Evolutionary conservation across 2,797 vertebrate species (phyloP).

Genomic region (Glyptemys insculpta): DNA sequence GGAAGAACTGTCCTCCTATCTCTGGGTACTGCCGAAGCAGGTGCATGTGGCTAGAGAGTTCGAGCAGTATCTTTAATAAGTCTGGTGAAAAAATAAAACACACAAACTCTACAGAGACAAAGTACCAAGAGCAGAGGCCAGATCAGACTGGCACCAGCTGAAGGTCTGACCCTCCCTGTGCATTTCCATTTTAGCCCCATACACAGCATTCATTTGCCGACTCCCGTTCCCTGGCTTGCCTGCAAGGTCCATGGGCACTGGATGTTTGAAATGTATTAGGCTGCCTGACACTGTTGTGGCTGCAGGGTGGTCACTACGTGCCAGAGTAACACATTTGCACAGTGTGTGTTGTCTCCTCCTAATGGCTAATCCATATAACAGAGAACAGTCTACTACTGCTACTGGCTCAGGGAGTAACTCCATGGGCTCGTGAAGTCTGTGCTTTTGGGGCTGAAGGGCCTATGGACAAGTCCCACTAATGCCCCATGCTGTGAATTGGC

Average conservation of each 20-base stretch:
- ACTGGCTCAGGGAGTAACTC: background rate
- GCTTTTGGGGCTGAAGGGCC: background rate
- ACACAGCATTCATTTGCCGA: background rate
- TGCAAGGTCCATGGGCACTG: background rate
- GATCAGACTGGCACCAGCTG: background rate
- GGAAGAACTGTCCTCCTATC: background rate
- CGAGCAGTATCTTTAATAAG: background rate
- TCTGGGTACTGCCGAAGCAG: background rate
- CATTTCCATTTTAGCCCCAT: background rate
- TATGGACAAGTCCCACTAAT: background rate
- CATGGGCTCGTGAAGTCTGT: background rate
- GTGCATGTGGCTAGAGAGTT: background rate
- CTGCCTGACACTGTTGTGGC: background rate
- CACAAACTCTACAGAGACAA: background rate
- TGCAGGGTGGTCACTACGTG: background rate
- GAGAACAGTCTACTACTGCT: background rate
- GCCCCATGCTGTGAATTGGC: background rate
- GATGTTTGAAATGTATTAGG: background rate
- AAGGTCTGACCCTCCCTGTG: background rate
- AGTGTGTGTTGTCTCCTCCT: background rate
- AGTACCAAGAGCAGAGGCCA: background rate
- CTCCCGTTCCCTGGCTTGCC: background rate
- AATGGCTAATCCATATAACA: background rate
- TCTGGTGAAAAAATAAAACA: background rate
- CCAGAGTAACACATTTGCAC: background rate